These are phyloP conservation scores for Hydrolagus affinis DNA, from an alignment of 2,113 vertebrate genomes.

Conservation along the genomic window DNA sequence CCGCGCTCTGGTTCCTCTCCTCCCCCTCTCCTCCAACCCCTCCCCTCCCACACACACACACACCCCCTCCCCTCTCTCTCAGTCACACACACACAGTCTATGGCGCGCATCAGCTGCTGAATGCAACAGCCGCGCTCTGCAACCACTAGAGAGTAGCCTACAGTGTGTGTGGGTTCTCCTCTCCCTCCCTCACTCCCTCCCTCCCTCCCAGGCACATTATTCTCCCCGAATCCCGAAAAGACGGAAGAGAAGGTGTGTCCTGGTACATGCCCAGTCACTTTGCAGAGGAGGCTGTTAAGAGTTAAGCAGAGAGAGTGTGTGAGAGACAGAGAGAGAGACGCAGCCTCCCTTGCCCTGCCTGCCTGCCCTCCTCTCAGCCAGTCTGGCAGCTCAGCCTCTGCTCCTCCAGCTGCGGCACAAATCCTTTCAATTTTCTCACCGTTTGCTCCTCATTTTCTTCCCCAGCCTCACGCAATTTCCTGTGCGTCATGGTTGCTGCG, in stretches of 20 bases:
- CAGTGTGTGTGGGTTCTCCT: slow-evolving; percentile 29
- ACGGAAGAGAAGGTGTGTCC: slow-evolving; percentile 22
- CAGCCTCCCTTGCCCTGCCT: too few species aligned
- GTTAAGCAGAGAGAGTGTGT: not conserved
- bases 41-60: slow-evolving; percentile 26
- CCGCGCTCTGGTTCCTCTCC: slow-evolving; percentile 40
- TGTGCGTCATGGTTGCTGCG: not conserved
- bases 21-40: slow-evolving; percentile 33
- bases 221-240: slow-evolving; percentile 40
- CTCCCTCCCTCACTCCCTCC: slow-evolving; percentile 9
- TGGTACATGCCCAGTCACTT: not conserved
- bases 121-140: slow-evolving; percentile 22
- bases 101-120: too few species aligned
- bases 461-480: slow-evolving; percentile 15
- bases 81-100: not conserved
- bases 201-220: slow-evolving; percentile 36
- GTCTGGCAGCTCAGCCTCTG: not conserved
- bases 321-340: not conserved
- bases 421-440: not conserved
- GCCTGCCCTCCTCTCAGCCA: not conserved
- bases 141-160: slow-evolving; percentile 33
- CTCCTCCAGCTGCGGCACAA: not conserved
- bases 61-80: slow-evolving; percentile 20
- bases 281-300: not conserved
- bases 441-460: not conserved